These are phyloP conservation scores for Erpetoichthys calabaricus DNA, from an alignment of 2,797 vertebrate species.

Conservation along the genomic window DNA sequence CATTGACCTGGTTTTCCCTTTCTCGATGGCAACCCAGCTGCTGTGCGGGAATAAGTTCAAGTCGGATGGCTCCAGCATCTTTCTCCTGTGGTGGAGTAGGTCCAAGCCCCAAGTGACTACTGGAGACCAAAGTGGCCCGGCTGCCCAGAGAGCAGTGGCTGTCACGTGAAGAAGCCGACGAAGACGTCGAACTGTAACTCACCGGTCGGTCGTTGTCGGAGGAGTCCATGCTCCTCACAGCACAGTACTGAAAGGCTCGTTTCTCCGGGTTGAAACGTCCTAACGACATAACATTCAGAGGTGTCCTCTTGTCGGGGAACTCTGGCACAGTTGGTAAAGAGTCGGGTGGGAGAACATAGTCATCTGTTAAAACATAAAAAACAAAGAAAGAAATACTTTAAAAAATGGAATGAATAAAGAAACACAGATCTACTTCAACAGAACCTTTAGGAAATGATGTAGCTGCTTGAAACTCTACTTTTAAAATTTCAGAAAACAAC, in stretches of 20 bases:
- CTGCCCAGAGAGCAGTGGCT: conserved; percentile 90
- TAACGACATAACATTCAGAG: conserved; percentile 40
- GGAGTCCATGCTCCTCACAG: conserved; percentile 74
- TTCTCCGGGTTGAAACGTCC: conserved; percentile 45
- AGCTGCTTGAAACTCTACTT: too few relatives aligned
- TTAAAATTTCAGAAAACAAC: too few relatives aligned
- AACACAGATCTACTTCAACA: too few relatives aligned
- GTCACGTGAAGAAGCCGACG: conserved; percentile 86
- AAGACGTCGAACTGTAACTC: conserved; percentile 93
- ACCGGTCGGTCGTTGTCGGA: conserved; percentile 80
- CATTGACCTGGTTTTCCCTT: conserved; percentile 19
- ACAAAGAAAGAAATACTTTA: conserved; percentile 6
- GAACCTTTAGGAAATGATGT: too few relatives aligned
- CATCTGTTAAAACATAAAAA: conserved; percentile 48
- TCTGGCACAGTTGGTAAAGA: conserved; percentile 59
- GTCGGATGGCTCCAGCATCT: conserved; percentile 74
- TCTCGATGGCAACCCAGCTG: conserved; percentile 40
- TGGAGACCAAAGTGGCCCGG: conserved; percentile 68
- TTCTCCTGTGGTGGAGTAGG: conserved; percentile 44
- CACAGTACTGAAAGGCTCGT: conserved; percentile 43
- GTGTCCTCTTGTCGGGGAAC: conserved; percentile 45
- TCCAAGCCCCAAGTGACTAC: conserved; percentile 56
- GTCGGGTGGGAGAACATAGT: conserved; percentile 57
- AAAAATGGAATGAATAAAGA: conserved; percentile 10
- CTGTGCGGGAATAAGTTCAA: conserved; percentile 75